A percentile compares a stretch with the other conserved stretches of the same genome.
Conservation (phyloP, 2,113 vertebrate genomes). For the Leiothrix lutea region DNA sequence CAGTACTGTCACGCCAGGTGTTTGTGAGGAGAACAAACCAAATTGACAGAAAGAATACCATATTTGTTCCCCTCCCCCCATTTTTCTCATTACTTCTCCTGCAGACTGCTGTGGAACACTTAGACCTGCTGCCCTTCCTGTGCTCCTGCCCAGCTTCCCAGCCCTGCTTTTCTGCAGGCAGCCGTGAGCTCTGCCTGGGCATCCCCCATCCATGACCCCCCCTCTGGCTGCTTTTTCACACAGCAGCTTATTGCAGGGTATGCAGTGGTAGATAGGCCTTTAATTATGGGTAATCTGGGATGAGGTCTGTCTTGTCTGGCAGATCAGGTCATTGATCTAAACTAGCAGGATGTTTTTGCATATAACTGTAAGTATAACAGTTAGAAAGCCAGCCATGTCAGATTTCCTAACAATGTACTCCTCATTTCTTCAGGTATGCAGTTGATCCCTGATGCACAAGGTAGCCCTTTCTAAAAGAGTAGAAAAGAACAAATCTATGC, state of each 20-base stretch:
- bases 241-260: background rate
- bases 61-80: background rate
- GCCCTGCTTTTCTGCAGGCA: background rate
- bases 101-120: background rate
- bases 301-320: background rate
- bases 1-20: background rate
- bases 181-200: rapidly evolving
- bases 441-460: background rate
- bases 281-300: background rate
- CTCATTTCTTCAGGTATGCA: background rate
- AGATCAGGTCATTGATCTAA: background rate
- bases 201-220: rapidly evolving
- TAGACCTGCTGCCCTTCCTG: rapidly evolving
- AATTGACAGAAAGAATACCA: background rate
- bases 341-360: background rate
- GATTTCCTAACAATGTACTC: background rate
- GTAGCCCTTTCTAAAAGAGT: background rate
- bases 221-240: rapidly evolving
- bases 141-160: background rate
- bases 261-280: background rate
- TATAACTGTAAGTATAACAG: background rate
- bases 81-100: background rate
- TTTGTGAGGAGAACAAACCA: background rate
- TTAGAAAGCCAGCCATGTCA: background rate
- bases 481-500: background rate